Evolutionary conservation across 1,140 invertebrate genomes (phyloP).

Genomic region (Achatina immaculata): DNA sequence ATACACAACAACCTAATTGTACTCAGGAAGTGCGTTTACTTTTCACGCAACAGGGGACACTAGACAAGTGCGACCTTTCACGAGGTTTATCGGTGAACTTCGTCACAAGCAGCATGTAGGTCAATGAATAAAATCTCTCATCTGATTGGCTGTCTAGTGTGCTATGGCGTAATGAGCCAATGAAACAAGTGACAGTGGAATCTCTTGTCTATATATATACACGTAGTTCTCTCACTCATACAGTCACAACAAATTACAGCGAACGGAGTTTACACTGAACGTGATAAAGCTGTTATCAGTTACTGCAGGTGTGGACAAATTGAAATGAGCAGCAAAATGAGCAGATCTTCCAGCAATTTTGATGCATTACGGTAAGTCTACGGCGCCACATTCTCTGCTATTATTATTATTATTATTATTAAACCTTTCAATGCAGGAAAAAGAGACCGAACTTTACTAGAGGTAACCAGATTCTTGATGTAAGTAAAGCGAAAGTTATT

Average conservation of each 20-base stretch:
- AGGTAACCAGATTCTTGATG: not conserved
- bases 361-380: slow-evolving; percentile 17
- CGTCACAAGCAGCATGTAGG: not conserved
- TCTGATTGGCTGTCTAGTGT: not conserved
- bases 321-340: not conserved
- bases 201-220: slow-evolving; percentile 8
- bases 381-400: too few species aligned
- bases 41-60: not conserved
- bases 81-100: slow-evolving; percentile 8
- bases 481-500: not conserved
- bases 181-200: not conserved
- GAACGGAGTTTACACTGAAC: not conserved
- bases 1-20: too few species aligned
- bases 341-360: slow-evolving; percentile 3
- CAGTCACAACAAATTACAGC: not conserved
- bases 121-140: not conserved
- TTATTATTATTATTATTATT: too few species aligned
- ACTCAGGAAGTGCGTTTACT: too few species aligned
- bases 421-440: not conserved
- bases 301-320: not conserved
- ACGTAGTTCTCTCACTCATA: not conserved
- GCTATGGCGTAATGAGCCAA: not conserved
- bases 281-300: not conserved
- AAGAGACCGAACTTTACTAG: not conserved
- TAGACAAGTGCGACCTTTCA: not conserved